These are phyloP conservation scores for Diplazon laetatorius DNA, from an alignment of 2,888 invertebrate species.

Conservation along the genomic window DNA sequence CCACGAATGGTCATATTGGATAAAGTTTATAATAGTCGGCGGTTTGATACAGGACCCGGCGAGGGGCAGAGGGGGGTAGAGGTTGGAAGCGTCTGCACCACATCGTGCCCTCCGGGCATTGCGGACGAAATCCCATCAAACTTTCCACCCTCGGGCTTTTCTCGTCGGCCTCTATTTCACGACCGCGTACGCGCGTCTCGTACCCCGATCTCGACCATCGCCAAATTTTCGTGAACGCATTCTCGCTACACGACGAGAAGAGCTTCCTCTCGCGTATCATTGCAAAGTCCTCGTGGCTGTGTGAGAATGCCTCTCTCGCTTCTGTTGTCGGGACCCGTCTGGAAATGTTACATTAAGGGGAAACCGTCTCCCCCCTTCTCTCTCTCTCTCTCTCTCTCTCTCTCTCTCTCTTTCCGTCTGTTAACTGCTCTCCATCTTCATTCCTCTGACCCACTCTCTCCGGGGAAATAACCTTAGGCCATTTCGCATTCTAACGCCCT, in stretches of 20 bases:
- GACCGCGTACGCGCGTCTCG: conserved; percentile 22
- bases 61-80: not conserved
- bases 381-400: not conserved
- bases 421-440: conserved; percentile 22
- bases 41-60: conserved; percentile 13
- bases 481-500: conserved; percentile 66
- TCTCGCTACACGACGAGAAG: conserved; percentile 26
- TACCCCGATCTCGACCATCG: conserved; percentile 31
- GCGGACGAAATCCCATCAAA: conserved; percentile 67
- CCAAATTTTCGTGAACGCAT: conserved; percentile 65
- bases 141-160: conserved; percentile 62
- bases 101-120: conserved; percentile 52
- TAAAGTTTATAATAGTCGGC: conserved; percentile 65
- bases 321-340: conserved; percentile 33
- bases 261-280: conserved; percentile 46
- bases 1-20: conserved; percentile 23
- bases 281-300: conserved; percentile 9
- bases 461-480: conserved; percentile 72
- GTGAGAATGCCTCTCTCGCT: conserved; percentile 6
- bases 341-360: conserved; percentile 46
- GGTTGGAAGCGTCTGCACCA: conserved; percentile 44
- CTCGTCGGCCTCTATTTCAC: conserved; percentile 44
- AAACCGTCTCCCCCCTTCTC: not conserved
- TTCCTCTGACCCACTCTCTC: conserved; percentile 61
- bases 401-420: not conserved